Percentiles rank a stretch among this genome's conserved stretches.
phyloP scores from a whole-genome alignment of 2,888 invertebrate genomes.

The Lasiommata megera region DNA sequence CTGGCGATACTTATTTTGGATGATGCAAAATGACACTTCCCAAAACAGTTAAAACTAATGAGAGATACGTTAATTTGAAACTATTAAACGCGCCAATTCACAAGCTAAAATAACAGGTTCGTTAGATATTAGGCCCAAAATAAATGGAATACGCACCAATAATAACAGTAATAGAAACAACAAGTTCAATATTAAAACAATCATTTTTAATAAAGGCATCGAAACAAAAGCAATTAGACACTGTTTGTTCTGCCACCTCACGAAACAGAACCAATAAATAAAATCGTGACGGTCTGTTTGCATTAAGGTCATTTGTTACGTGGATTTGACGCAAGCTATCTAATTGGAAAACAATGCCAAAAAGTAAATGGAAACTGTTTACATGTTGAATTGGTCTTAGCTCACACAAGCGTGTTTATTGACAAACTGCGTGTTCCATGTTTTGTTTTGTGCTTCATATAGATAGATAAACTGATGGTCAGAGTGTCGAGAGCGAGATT shows the following conservation, averaged over 20 bases:
- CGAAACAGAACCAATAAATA: conserved; percentile 3
- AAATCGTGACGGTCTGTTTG: conserved; percentile 12
- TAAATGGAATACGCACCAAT: conserved; percentile 1
- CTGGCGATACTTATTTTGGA: no score
- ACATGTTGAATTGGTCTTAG: not conserved
- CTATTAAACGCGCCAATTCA: no score
- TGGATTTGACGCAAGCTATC: conserved; percentile 5
- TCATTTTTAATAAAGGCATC: not conserved
- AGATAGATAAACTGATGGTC: no score
- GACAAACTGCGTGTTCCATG: no score
- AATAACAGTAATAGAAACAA: conserved; percentile 10
- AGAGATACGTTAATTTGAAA: no score
- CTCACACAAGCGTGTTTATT: not conserved
- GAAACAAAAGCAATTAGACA: conserved; percentile 7
- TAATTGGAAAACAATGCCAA: conserved; percentile 10
- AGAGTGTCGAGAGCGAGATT: no score
- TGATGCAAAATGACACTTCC: no score
- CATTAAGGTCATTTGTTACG: conserved; percentile 10
- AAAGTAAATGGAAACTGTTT: conserved; percentile 5
- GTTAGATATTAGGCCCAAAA: conserved; percentile 7
- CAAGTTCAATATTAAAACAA: conserved; percentile 9
- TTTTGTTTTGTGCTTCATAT: no score
- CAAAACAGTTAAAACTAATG: not conserved
- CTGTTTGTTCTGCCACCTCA: not conserved
- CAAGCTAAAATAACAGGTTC: not conserved